Conservation (phyloP, 2,113 vertebrate genomes). For the Leptobrachium leishanense region DNA sequence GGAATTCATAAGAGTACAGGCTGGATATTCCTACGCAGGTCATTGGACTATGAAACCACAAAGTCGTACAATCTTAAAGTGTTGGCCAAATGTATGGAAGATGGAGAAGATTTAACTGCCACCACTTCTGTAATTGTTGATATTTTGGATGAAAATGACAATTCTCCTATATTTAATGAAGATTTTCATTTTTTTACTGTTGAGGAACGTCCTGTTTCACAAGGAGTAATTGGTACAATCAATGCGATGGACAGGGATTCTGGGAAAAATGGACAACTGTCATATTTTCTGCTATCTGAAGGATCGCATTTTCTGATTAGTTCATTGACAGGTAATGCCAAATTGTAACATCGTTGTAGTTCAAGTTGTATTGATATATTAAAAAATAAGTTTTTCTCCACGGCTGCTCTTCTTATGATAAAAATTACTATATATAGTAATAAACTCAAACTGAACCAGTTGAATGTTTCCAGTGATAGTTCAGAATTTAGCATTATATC, state of each 20-base stretch:
- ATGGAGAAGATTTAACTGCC: slow-evolving; percentile 57
- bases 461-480: too few species aligned
- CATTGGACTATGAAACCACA: slow-evolving; percentile 78
- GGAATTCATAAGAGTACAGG: slow-evolving; percentile 73
- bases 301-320: slow-evolving; percentile 89
- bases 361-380: too few species aligned
- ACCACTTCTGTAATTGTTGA: slow-evolving; percentile 73
- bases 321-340: slow-evolving; percentile 81
- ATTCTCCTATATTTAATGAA: slow-evolving; percentile 73
- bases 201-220: slow-evolving; percentile 73
- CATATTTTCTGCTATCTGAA: slow-evolving; percentile 86
- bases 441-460: too few species aligned
- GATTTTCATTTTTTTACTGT: slow-evolving; percentile 79
- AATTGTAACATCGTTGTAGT: neutral
- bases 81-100: slow-evolving; percentile 60
- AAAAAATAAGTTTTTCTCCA: too few species aligned
- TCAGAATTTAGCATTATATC: too few species aligned
- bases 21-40: slow-evolving; percentile 75
- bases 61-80: slow-evolving; percentile 70
- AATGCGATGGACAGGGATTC: slow-evolving; percentile 81
- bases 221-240: slow-evolving; percentile 77
- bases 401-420: too few species aligned
- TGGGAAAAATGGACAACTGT: slow-evolving; percentile 79
- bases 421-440: too few species aligned
- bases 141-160: slow-evolving; percentile 88